Conservation (phyloP, 2,113 vertebrate genomes). For the Trichechus manatus region DNA sequence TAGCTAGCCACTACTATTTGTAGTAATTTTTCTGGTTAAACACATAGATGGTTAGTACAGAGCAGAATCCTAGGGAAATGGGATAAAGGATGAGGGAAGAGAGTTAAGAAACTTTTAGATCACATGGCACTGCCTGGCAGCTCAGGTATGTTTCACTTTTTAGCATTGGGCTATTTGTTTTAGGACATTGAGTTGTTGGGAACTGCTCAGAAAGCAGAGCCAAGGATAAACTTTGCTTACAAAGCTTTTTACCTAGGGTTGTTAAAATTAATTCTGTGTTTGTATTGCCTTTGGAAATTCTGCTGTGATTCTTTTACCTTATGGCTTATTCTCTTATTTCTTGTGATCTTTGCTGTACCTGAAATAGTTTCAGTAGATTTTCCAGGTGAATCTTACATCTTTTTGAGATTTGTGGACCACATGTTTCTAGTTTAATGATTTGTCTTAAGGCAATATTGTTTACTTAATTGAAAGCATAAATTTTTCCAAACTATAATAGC, state of each 20-base stretch:
- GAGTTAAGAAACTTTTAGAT: background rate
- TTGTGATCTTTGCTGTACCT: background rate
- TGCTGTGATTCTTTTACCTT: background rate
- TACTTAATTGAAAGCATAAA: slow-evolving; percentile 55
- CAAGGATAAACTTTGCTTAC: background rate
- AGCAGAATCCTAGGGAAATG: background rate
- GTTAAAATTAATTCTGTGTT: slow-evolving; percentile 27
- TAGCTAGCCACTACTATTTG: background rate
- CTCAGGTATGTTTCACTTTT: background rate
- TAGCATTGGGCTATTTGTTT: background rate
- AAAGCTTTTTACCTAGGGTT: background rate
- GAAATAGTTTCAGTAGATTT: background rate
- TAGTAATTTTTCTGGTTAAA: slow-evolving; percentile 26
- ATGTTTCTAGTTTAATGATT: slow-evolving; percentile 48
- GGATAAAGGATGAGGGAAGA: background rate
- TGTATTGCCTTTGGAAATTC: background rate
- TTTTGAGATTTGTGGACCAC: background rate
- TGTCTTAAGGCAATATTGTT: slow-evolving; percentile 11
- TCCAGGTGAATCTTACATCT: background rate
- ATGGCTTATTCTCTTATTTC: background rate
- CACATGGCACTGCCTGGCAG: background rate
- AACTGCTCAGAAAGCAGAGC: background rate
- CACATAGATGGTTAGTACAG: background rate
- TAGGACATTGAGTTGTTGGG: background rate
- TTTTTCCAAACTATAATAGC: slow-evolving; percentile 7